Percentiles rank a stretch among this genome's conserved stretches.
These are phyloP conservation scores for Dinothrombium tinctorium DNA, from an alignment of 1,140 invertebrate genomes.

Conservation along the genomic window DNA sequence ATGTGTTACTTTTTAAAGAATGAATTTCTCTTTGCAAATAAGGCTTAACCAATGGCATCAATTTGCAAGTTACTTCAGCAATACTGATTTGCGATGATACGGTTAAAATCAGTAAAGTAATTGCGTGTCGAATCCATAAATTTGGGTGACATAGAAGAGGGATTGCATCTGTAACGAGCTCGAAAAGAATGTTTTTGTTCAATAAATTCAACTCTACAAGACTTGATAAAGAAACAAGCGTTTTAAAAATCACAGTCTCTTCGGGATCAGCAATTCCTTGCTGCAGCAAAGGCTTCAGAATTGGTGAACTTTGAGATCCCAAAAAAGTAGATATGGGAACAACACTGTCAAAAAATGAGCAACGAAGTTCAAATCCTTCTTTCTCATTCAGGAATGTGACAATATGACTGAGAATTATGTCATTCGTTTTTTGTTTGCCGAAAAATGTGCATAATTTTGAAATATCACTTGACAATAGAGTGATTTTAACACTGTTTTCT, in stretches of 20 bases:
- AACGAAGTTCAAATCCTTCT: conserved; percentile 62
- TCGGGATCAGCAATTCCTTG: conserved; percentile 80
- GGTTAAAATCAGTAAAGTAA: conserved; percentile 55
- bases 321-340: conserved; percentile 77
- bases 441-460: conserved; percentile 80
- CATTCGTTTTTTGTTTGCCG: conserved; percentile 82
- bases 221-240: conserved; percentile 56
- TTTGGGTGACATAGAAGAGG: conserved; percentile 55
- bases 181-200: conserved; percentile 55
- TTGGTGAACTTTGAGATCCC: conserved; percentile 70
- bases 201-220: conserved; percentile 66
- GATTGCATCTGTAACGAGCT: conserved; percentile 55
- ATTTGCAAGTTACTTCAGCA: conserved; percentile 78
- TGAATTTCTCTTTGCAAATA: conserved; percentile 38
- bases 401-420: conserved; percentile 80
- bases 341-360: conserved; percentile 77
- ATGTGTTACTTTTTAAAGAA: not conserved
- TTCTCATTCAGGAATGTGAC: conserved; percentile 93
- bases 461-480: conserved; percentile 46
- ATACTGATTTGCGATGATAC: conserved; percentile 45
- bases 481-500: conserved; percentile 69
- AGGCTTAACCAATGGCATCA: conserved; percentile 49
- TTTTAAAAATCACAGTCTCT: conserved; percentile 76
- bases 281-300: conserved; percentile 68
- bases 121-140: conserved; percentile 45